Evolutionary conservation across 2,888 invertebrate genomes (phyloP), one percentile per base, ranked within the genome.

Genomic region (Alcis repandata): DNA sequence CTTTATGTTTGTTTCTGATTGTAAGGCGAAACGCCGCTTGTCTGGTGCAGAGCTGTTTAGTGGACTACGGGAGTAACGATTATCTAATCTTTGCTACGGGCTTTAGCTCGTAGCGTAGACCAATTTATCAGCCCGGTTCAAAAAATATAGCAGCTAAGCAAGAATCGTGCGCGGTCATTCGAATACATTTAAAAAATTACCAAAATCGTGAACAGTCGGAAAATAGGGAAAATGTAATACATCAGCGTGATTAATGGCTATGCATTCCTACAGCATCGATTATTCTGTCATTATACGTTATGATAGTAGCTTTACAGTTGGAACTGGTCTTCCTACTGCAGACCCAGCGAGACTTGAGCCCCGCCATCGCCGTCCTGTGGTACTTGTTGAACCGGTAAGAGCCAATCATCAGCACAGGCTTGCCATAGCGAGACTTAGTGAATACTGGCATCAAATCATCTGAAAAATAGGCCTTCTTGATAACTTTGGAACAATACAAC

Each of bases 371-470:
- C n/a, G 48, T 20, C 27, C 43, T 60, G 15, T 59, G n/a, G 52
- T 72, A 68, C 27, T 69, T 72, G 64, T 79, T 77, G 63, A 68
- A 81, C 10, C 76, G 72, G 61, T 83, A 79, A 0, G 52, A 45
- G 2, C 70, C 79, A 4, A 79, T 64, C 40, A 76, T 48, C 10
- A 85, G 72, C 11, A 83, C 80, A 0, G 82, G 84, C 11, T 83
- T 85, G 1, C 89, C 88, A 20, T 58, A 81, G 1, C 84, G 80
- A 0, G 88, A 85, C 40, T 57, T 72, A 4, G 69, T 49, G 48
- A 74, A 73, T 27, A 65, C 22, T 6, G 67, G 53, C 15, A 53
- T 70, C 74, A 43, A 3, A 51, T 58, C 27, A 27, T 48, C 48
- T 48, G 27, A 15, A 48, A 48, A 48, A 8, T 15, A 48, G 7